These are phyloP conservation scores for Periophthalmus magnuspinnatus DNA, from an alignment of 2,797 vertebrate genomes.

Conservation along the genomic window DNA sequence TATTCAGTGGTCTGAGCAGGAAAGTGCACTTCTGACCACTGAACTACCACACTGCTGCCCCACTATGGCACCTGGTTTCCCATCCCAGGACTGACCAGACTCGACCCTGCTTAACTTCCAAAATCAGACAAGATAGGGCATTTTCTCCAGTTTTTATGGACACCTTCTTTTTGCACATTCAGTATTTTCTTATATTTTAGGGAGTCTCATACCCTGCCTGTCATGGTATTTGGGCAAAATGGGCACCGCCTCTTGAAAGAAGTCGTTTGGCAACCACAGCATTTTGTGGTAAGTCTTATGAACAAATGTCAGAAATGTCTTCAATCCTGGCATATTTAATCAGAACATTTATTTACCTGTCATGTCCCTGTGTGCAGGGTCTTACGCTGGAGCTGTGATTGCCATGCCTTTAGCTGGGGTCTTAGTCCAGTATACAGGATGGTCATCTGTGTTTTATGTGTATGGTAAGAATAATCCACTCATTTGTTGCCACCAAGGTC, in stretches of 20 bases:
- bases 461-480: conserved; percentile 78
- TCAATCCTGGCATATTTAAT: not conserved
- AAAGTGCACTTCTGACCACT: too few species aligned
- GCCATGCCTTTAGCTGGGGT: conserved; percentile 93
- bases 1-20: too few species aligned
- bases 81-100: not conserved
- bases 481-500: not conserved
- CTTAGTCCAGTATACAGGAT: conserved; percentile 90
- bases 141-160: not conserved
- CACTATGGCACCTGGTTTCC: too few species aligned
- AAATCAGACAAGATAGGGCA: not conserved
- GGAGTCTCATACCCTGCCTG: conserved; percentile 91
- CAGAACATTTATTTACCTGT: not conserved
- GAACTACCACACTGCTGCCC: too few species aligned
- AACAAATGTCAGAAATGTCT: not conserved
- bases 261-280: conserved; percentile 90
- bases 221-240: conserved; percentile 93
- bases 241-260: conserved; percentile 89
- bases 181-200: conserved; percentile 52
- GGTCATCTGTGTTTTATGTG: conserved; percentile 94
- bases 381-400: conserved; percentile 91
- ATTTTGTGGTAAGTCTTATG: conserved; percentile 83
- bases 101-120: not conserved
- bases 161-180: not conserved
- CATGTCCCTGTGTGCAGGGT: conserved; percentile 71